Evolutionary conservation across 2,888 invertebrate genomes (phyloP).

Genomic region (Eupithecia inturbata): DNA sequence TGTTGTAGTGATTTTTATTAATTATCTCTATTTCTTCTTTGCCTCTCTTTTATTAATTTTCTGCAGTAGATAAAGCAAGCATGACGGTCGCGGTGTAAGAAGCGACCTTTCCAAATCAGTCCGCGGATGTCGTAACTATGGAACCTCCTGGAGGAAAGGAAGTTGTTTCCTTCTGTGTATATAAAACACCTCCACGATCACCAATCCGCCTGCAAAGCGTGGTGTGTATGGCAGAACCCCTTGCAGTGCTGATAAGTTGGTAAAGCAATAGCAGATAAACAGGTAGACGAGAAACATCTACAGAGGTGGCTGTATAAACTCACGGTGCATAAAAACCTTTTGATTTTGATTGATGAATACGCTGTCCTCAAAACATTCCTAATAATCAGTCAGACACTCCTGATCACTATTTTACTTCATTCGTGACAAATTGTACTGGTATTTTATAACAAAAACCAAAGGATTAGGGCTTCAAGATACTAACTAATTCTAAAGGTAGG

Average conservation of each 20-base stretch:
- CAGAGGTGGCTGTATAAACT: background rate
- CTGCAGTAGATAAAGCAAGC: background rate
- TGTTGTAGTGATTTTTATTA: background rate
- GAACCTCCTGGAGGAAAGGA: too few relatives aligned
- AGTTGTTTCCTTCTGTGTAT: too few relatives aligned
- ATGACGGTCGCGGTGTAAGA: too few relatives aligned
- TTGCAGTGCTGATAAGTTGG: too few relatives aligned
- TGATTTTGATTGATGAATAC: constrained; percentile 5
- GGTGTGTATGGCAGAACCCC: too few relatives aligned
- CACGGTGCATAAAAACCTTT: background rate
- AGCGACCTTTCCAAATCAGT: too few relatives aligned
- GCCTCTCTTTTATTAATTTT: background rate
- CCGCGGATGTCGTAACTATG: too few relatives aligned
- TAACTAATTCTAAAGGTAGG: background rate
- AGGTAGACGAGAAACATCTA: background rate
- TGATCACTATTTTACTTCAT: background rate
- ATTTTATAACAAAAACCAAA: constrained; percentile 7
- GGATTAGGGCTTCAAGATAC: background rate
- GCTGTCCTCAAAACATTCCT: background rate
- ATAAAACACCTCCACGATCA: too few relatives aligned
- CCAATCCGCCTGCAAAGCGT: too few relatives aligned
- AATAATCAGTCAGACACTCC: constrained; percentile 1
- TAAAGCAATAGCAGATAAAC: too few relatives aligned
- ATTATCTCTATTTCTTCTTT: too few relatives aligned
- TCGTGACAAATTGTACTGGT: constrained; percentile 4